Conservation (phyloP, 2,888 invertebrate genomes). For the Dioctria rufipes region DNA sequence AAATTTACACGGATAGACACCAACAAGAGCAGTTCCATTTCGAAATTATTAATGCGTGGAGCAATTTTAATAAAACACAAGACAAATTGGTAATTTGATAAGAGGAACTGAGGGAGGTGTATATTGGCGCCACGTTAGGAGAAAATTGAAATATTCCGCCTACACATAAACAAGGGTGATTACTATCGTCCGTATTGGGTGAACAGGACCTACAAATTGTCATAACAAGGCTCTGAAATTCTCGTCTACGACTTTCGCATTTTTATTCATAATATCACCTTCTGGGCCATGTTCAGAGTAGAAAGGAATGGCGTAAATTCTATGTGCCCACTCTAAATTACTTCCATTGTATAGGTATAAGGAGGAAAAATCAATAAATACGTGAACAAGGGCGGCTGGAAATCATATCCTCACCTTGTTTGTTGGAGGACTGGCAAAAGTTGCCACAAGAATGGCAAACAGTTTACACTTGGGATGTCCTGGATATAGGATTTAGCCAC, state of each 20-base stretch:
- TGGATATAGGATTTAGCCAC: background rate
- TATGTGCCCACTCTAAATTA: background rate
- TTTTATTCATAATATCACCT: constrained; percentile 7
- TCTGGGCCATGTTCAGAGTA: background rate
- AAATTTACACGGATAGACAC: too few relatives aligned
- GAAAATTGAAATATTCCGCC: background rate
- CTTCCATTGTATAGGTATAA: background rate
- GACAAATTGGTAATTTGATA: constrained; percentile 10
- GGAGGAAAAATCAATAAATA: constrained; percentile 1
- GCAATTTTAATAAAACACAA: background rate
- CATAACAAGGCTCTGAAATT: background rate
- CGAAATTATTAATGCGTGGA: background rate
- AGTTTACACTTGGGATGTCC: constrained; percentile 1
- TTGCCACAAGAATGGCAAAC: background rate
- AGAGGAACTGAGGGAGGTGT: background rate
- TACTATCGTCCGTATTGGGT: background rate
- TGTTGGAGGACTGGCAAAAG: background rate
- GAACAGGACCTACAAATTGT: constrained; percentile 5
- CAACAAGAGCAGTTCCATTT: too few relatives aligned
- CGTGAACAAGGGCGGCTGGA: background rate
- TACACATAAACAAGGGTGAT: background rate
- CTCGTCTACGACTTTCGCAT: background rate
- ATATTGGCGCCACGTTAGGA: background rate
- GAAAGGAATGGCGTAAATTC: background rate
- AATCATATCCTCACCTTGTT: background rate